Percentiles rank a stretch among this genome's conserved stretches.
phyloP scores from a whole-genome alignment of 2,888 invertebrate species.

The Petrophora chlorosata region DNA sequence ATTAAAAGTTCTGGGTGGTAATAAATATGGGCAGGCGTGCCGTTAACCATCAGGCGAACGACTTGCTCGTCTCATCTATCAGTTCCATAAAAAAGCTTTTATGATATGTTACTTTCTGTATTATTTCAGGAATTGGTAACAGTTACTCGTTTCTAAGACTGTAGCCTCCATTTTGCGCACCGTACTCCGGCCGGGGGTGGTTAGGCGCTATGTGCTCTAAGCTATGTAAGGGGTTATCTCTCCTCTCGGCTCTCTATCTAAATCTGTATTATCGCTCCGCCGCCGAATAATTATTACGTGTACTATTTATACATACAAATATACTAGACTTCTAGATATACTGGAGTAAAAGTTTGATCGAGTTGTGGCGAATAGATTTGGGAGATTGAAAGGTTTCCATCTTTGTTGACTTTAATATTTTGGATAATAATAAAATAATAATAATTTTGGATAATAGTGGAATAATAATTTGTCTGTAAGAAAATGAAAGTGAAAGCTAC shows the following conservation, averaged over 20 bases:
- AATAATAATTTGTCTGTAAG: no score
- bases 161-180: conserved; percentile 41
- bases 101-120: no score
- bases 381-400: conserved; percentile 10
- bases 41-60: no score
- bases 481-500: no score
- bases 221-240: conserved; percentile 83
- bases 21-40: no score
- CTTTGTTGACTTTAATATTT: conserved; percentile 2
- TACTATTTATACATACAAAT: conserved; percentile 45
- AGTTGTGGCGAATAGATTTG: conserved; percentile 11
- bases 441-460: no score
- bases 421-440: not conserved
- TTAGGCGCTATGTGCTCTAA: conserved; percentile 75
- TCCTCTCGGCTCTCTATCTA: conserved; percentile 74
- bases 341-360: conserved; percentile 1
- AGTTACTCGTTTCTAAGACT: not conserved
- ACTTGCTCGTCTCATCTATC: no score
- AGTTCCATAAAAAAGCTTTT: not conserved
- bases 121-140: no score
- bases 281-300: conserved; percentile 79
- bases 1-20: no score
- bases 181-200: conserved; percentile 55
- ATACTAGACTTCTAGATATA: conserved; percentile 12
- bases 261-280: conserved; percentile 81